These are phyloP conservation scores for Varecia variegata DNA, from an alignment of 2,797 vertebrate species.

Conservation along the genomic window DNA sequence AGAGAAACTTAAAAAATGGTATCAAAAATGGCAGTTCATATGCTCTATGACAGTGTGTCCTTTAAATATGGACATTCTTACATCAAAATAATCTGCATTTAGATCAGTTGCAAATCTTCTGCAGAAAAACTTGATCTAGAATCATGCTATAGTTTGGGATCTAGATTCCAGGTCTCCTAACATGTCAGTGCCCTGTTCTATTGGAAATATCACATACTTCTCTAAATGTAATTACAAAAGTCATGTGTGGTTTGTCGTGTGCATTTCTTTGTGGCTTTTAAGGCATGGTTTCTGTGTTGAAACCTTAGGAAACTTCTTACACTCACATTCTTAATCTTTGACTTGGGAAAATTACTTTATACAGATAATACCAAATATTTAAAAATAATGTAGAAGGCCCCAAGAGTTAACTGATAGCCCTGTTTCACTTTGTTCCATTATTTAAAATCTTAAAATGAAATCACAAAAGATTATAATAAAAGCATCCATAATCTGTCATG, in stretches of 20 bases:
- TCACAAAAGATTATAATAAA: neutral
- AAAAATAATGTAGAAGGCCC: slow-evolving; percentile 9
- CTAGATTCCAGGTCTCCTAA: neutral
- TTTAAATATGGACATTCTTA: neutral
- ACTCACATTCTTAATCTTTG: neutral
- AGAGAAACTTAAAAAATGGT: neutral
- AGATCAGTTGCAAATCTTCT: neutral
- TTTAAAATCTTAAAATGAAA: neutral
- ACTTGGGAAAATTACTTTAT: neutral
- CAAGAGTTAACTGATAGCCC: neutral
- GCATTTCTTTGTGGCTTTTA: neutral
- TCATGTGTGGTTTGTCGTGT: neutral
- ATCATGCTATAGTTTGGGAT: neutral
- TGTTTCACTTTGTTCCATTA: neutral
- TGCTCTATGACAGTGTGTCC: neutral
- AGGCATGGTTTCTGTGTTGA: neutral
- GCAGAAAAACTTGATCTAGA: neutral
- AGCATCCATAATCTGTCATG: neutral
- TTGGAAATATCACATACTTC: neutral
- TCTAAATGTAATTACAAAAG: neutral
- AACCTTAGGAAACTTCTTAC: neutral
- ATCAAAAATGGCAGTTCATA: neutral
- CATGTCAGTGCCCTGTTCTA: neutral
- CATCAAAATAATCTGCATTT: neutral
- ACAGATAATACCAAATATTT: neutral